Conservation (phyloP, 1,140 invertebrate genomes). For the Scaptomyza hsui region DNA sequence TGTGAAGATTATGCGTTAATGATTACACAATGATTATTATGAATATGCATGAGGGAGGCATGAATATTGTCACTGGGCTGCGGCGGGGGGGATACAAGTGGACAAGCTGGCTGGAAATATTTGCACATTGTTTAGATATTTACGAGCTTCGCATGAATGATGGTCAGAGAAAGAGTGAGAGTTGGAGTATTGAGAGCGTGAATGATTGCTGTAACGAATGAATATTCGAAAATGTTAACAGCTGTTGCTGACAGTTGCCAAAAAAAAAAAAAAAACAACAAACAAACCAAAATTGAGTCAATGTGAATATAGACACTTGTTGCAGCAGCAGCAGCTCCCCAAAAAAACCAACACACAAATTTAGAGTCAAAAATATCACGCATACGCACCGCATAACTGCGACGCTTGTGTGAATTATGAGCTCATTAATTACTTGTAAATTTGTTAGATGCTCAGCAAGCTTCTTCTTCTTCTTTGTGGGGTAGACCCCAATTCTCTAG, state of each 20-base stretch:
- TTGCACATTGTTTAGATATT: slow-evolving; percentile 64
- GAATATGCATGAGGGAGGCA: slow-evolving; percentile 77
- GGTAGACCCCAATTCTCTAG: slow-evolving; percentile 23
- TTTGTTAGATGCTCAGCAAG: slow-evolving; percentile 52
- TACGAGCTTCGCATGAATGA: slow-evolving; percentile 52
- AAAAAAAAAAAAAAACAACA: background rate
- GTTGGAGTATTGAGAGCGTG: slow-evolving; percentile 57
- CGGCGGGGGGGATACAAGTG: background rate
- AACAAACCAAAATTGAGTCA: slow-evolving; percentile 14
- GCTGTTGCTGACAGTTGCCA: slow-evolving; percentile 67
- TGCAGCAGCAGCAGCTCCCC: slow-evolving; percentile 35
- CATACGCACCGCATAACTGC: slow-evolving; percentile 35
- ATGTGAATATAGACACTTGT: slow-evolving; percentile 77
- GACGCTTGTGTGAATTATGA: slow-evolving; percentile 65
- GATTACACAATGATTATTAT: slow-evolving; percentile 84
- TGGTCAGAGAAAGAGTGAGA: slow-evolving; percentile 42
- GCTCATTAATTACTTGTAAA: slow-evolving; percentile 83
- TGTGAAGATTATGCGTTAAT: slow-evolving; percentile 78
- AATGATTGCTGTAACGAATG: slow-evolving; percentile 76
- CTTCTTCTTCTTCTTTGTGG: background rate
- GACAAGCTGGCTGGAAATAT: slow-evolving; percentile 49
- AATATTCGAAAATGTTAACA: slow-evolving; percentile 76
- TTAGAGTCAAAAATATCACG: slow-evolving; percentile 27
- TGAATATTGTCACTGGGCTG: slow-evolving; percentile 23
- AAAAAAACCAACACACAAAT: slow-evolving; percentile 6